Conservation (phyloP, 2,888 invertebrate genomes). For the Cotesia congregata region DNA sequence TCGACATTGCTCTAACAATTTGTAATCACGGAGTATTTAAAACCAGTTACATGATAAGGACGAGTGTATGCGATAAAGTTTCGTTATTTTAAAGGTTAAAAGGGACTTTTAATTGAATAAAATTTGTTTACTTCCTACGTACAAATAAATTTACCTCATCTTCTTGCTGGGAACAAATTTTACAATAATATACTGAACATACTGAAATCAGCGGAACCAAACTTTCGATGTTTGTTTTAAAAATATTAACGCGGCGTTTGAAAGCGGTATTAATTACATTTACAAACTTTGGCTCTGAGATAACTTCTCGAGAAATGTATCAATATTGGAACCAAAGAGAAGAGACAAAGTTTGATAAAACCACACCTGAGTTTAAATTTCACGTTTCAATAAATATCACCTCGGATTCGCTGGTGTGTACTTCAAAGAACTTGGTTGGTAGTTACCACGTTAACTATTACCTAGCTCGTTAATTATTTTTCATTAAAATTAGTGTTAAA, state of each 20-base stretch:
- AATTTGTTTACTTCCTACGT: not conserved
- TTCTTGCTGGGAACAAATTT: not conserved
- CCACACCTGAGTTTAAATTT: slow-evolving; percentile 9
- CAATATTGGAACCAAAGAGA: not conserved
- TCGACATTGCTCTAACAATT: not conserved
- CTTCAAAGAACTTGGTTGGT: not conserved
- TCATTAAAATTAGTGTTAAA: not conserved
- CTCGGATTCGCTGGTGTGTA: not conserved
- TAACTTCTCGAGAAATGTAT: not conserved
- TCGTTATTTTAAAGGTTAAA: not conserved
- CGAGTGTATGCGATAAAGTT: not conserved
- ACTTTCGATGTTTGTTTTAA: too few species aligned
- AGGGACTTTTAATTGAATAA: not conserved
- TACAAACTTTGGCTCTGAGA: not conserved
- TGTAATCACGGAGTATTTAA: slow-evolving; percentile 11
- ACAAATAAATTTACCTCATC: not conserved
- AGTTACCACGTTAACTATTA: not conserved
- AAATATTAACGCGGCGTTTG: too few species aligned
- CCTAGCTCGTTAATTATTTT: not conserved
- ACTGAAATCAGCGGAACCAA: too few species aligned
- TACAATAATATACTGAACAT: not conserved
- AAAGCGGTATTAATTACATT: too few species aligned
- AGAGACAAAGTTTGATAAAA: not conserved
- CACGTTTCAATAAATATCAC: not conserved
- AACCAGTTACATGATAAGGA: not conserved